Evolutionary conservation across 2,113 vertebrate genomes (phyloP).

Genomic region (Zapornia atra): DNA sequence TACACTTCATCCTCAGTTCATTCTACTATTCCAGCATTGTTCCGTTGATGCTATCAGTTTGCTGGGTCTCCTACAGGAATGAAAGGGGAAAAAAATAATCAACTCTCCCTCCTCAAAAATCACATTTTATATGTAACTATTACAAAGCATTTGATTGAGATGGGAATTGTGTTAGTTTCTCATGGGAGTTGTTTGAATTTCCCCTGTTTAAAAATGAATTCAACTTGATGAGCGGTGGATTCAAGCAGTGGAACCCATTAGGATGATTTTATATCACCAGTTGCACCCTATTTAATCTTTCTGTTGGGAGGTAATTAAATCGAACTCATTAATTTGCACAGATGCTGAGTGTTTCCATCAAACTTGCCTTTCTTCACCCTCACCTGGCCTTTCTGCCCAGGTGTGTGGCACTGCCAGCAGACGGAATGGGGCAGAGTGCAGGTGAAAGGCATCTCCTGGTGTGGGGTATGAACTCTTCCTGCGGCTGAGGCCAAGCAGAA

Average conservation of each 20-base stretch:
- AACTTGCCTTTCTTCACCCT: not conserved
- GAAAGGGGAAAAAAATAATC: conserved; percentile 32
- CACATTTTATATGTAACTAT: conserved; percentile 52
- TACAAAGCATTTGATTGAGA: conserved; percentile 54
- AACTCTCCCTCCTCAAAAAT: conserved; percentile 1
- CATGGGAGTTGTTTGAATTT: conserved; percentile 57
- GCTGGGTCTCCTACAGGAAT: not conserved
- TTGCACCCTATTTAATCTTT: conserved; percentile 54
- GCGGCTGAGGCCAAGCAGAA: not conserved
- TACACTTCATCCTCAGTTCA: not conserved
- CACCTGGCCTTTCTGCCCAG: not conserved
- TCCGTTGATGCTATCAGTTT: not conserved
- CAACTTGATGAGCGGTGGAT: conserved; percentile 36
- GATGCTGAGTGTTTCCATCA: not conserved
- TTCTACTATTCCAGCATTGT: not conserved
- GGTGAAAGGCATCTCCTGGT: not conserved
- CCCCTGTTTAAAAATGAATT: conserved; percentile 62
- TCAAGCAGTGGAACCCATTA: conserved; percentile 51
- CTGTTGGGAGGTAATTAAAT: conserved; percentile 48
- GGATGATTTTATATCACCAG: conserved; percentile 8
- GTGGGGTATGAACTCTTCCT: not conserved
- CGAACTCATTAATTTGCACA: conserved; percentile 28
- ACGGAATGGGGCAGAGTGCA: fast-evolving
- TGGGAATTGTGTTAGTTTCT: conserved; percentile 59
- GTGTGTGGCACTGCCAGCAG: not conserved